Evolutionary conservation across 37 sponge, comb jelly and placozoan species (phyloP).

Genomic region (Aplysina aerophoba): DNA sequence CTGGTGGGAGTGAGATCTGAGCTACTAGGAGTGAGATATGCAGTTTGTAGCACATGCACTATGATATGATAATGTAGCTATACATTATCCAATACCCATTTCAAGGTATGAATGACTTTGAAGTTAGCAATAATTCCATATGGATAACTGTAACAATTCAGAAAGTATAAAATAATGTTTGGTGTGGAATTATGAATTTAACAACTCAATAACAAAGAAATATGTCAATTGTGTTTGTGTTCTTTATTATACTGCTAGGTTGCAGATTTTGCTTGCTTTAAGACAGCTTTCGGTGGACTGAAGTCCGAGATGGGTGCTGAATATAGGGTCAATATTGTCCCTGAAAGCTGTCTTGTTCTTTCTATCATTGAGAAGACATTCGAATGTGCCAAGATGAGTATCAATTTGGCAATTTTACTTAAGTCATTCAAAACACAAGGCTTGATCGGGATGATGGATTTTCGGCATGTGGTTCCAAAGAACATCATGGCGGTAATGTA

Average conservation of each 20-base stretch:
- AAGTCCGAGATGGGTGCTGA: conserved; percentile 26
- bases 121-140: conserved; percentile 6
- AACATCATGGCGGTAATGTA: conserved; percentile 36
- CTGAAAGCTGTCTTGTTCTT: conserved; percentile 52
- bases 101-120: neutral
- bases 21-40: conserved; percentile 23
- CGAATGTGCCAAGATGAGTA: conserved; percentile 47
- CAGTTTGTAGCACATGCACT: neutral
- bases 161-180: neutral
- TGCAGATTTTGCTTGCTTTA: conserved; percentile 51
- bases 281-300: conserved; percentile 42
- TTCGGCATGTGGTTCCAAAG: conserved; percentile 37
- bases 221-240: conserved; percentile 18
- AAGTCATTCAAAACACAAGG: conserved; percentile 41
- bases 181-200: neutral
- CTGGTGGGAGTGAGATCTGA: too few relatives aligned
- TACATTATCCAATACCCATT: neutral
- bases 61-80: neutral
- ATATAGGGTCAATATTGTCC: conserved; percentile 43
- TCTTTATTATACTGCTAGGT: conserved; percentile 48
- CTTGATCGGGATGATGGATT: conserved; percentile 37
- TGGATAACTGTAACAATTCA: neutral
- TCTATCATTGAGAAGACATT: conserved; percentile 44
- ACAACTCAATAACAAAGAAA: neutral
- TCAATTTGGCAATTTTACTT: conserved; percentile 45